Conservation (phyloP, 1,140 invertebrate species). For the Alviniconcha marisindica region DNA sequence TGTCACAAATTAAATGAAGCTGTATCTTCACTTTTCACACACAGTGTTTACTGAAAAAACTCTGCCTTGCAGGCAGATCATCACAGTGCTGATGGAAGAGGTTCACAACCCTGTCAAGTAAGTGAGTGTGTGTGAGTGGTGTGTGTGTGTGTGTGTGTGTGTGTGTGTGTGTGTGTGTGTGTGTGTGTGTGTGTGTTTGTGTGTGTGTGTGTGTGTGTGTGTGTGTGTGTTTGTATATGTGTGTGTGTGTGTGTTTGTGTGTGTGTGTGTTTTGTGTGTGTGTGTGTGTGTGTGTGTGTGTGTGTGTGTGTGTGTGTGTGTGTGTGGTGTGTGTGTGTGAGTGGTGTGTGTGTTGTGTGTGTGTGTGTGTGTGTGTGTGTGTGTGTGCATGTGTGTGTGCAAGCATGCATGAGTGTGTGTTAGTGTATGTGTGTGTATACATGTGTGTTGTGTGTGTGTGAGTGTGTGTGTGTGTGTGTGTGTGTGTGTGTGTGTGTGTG, state of each 20-base stretch:
- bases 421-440: too few species aligned
- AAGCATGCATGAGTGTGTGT: too few species aligned
- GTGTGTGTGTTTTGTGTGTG: background rate
- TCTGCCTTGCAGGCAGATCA: slow-evolving; percentile 55
- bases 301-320: slow-evolving; percentile 18
- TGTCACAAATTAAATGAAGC: too few species aligned
- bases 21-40: too few species aligned
- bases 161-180: background rate
- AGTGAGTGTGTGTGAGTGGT: slow-evolving; percentile 9
- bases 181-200: background rate
- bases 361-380: too few species aligned
- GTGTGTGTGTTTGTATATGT: background rate
- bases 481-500: background rate
- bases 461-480: background rate
- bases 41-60: too few species aligned
- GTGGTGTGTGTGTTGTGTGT: background rate
- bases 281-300: slow-evolving; percentile 1
- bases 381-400: too few species aligned
- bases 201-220: background rate
- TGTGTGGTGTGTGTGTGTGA: background rate
- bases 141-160: background rate
- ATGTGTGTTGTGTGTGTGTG: too few species aligned
- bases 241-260: background rate
- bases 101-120: slow-evolving; percentile 51
- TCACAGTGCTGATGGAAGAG: slow-evolving; percentile 54